Evolutionary conservation across 2,113 vertebrate genomes (phyloP).

Genomic region (Labeo catla): DNA sequence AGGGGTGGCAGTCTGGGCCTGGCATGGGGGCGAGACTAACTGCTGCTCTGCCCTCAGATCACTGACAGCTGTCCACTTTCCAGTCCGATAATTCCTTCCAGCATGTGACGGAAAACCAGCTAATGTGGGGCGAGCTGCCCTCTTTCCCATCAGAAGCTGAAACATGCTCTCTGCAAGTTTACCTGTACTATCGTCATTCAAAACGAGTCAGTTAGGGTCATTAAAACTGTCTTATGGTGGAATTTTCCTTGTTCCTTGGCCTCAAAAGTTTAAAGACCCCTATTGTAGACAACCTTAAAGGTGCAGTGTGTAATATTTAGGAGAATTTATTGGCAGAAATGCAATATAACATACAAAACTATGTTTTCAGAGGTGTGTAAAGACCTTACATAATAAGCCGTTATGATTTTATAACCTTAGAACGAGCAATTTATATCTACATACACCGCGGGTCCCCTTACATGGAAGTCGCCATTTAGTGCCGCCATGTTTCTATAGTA

Average conservation of each 20-base stretch:
- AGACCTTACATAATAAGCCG: too few relatives aligned
- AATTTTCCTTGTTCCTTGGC: too few relatives aligned
- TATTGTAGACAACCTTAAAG: not conserved
- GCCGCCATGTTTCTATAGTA: too few relatives aligned
- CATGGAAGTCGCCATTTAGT: too few relatives aligned
- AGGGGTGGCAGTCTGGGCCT: not conserved
- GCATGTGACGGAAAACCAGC: constrained; percentile 33
- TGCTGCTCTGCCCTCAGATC: constrained; percentile 26
- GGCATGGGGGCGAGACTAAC: not conserved
- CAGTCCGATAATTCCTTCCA: constrained; percentile 38
- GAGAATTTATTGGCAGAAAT: too few relatives aligned
- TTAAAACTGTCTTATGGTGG: too few relatives aligned
- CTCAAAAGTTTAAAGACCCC: not conserved
- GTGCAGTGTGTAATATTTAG: too few relatives aligned
- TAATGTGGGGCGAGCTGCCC: not conserved
- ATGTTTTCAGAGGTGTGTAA: too few relatives aligned
- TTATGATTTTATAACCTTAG: too few relatives aligned
- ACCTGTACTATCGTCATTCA: not conserved
- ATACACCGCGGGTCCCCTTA: too few relatives aligned
- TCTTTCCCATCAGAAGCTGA: not conserved
- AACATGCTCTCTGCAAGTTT: not conserved
- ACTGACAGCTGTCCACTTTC: constrained; percentile 50
- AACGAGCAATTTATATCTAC: too few relatives aligned
- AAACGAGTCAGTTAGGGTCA: not conserved
- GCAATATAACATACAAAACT: too few relatives aligned